These are phyloP conservation scores for Panagrolaimus sp. DNA, from an alignment of 1,140 invertebrate species.

Conservation along the genomic window DNA sequence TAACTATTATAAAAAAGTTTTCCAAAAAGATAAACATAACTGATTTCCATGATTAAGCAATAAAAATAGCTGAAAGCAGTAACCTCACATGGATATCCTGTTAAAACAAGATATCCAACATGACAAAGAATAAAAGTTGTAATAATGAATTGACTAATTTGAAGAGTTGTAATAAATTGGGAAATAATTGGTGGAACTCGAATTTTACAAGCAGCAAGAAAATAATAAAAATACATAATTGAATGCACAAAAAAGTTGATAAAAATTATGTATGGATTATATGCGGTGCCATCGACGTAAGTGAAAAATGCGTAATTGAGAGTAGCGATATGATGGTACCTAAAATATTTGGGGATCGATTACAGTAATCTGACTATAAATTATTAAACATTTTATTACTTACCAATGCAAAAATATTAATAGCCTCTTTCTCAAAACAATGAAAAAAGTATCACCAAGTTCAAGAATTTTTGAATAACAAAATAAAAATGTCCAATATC, in stretches of 20 bases:
- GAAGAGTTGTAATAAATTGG: slow-evolving; percentile 83
- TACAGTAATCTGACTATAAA: too few species aligned
- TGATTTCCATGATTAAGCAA: slow-evolving; percentile 84
- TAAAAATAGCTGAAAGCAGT: slow-evolving; percentile 77
- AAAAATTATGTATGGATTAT: slow-evolving; percentile 91
- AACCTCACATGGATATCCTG: slow-evolving; percentile 60
- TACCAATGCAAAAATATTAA: slow-evolving; percentile 66
- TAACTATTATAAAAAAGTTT: slow-evolving; percentile 64
- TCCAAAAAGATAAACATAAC: slow-evolving; percentile 63
- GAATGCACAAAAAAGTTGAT: slow-evolving; percentile 92
- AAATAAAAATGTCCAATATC: slow-evolving; percentile 66
- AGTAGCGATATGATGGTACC: slow-evolving; percentile 68
- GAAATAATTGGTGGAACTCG: slow-evolving; percentile 75
- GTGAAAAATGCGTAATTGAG: slow-evolving; percentile 90
- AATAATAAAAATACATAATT: slow-evolving; percentile 96
- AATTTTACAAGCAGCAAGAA: slow-evolving; percentile 79
- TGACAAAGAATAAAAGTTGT: slow-evolving; percentile 83
- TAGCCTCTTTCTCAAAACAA: slow-evolving; percentile 55
- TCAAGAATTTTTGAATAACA: slow-evolving; percentile 58
- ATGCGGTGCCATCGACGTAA: slow-evolving; percentile 86
- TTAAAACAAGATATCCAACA: slow-evolving; percentile 65
- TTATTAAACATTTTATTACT: not conserved
- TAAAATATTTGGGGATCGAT: not conserved
- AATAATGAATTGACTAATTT: slow-evolving; percentile 87
- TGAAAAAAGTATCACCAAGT: slow-evolving; percentile 57